These are phyloP conservation scores for Perca schrenkii DNA, from an alignment of 2,113 vertebrate genomes.

Conservation along the genomic window DNA sequence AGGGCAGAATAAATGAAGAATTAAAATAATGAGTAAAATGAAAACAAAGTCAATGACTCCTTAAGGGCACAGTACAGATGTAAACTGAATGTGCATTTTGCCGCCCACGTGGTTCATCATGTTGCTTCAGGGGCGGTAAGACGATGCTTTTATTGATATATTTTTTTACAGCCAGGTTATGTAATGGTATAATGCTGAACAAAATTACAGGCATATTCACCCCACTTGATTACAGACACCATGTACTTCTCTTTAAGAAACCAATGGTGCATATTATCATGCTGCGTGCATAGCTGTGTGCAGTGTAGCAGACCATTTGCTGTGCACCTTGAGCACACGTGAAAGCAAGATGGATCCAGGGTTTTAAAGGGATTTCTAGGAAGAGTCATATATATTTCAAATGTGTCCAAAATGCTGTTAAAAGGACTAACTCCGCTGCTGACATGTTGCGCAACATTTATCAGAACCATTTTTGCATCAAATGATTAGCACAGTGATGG, in stretches of 20 bases:
- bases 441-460: constrained; percentile 39
- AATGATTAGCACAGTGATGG: constrained; percentile 41
- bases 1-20: constrained; percentile 23
- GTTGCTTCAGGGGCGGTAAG: background rate
- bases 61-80: constrained; percentile 17
- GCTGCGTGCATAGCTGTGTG: constrained; percentile 4
- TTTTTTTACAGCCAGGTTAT: background rate
- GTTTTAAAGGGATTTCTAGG: background rate
- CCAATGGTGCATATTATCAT: background rate
- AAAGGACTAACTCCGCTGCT: constrained; percentile 34
- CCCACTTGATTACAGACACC: constrained; percentile 16
- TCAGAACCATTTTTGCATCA: constrained; percentile 54
- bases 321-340: constrained; percentile 3
- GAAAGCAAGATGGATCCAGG: background rate
- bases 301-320: background rate
- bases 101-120: background rate
- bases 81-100: background rate
- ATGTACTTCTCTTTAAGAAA: constrained; percentile 35
- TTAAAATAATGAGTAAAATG: constrained; percentile 22
- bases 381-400: constrained; percentile 26
- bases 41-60: constrained; percentile 33
- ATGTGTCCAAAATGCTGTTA: constrained; percentile 31
- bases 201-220: constrained; percentile 29
- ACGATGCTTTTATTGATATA: too few relatives aligned
- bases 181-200: background rate